Conservation (phyloP, 2,888 invertebrate genomes). For the Erynnis tages region DNA sequence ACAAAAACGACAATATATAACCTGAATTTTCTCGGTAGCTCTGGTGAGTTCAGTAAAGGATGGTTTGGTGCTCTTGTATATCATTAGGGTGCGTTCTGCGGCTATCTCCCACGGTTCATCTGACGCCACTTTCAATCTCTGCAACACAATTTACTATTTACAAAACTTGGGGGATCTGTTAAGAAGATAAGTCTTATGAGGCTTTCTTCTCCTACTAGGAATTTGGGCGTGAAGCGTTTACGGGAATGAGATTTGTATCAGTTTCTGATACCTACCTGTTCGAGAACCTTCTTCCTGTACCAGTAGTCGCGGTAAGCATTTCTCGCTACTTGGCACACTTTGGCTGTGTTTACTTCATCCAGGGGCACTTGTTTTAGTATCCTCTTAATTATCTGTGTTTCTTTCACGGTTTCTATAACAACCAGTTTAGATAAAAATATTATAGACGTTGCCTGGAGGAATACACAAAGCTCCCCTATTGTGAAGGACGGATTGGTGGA, state of each 20-base stretch:
- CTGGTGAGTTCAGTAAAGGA: slow-evolving; percentile 55
- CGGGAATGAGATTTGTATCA: no score
- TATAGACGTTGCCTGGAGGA: no score
- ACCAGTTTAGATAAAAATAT: no score
- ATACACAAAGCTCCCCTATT: no score
- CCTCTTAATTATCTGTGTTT: slow-evolving; percentile 57
- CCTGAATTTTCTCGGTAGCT: slow-evolving; percentile 66
- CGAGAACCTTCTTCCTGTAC: slow-evolving; percentile 61
- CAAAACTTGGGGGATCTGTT: no score
- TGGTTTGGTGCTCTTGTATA: slow-evolving; percentile 67
- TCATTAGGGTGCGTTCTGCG: slow-evolving; percentile 58
- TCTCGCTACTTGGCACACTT: slow-evolving; percentile 62
- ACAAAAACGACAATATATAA: no score
- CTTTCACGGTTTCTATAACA: slow-evolving; percentile 58
- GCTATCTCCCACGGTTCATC: slow-evolving; percentile 68
- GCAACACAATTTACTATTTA: no score
- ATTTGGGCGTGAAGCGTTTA: no score
- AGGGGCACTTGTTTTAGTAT: slow-evolving; percentile 45
- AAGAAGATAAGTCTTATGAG: no score
- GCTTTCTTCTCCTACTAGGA: no score
- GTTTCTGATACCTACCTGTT: slow-evolving; percentile 52
- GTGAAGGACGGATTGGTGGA: no score
- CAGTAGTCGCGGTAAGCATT: slow-evolving; percentile 69
- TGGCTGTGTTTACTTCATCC: slow-evolving; percentile 59
- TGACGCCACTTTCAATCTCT: slow-evolving; percentile 49